Conservation (phyloP, 2,888 invertebrate genomes). For the Panzeria rudis region DNA sequence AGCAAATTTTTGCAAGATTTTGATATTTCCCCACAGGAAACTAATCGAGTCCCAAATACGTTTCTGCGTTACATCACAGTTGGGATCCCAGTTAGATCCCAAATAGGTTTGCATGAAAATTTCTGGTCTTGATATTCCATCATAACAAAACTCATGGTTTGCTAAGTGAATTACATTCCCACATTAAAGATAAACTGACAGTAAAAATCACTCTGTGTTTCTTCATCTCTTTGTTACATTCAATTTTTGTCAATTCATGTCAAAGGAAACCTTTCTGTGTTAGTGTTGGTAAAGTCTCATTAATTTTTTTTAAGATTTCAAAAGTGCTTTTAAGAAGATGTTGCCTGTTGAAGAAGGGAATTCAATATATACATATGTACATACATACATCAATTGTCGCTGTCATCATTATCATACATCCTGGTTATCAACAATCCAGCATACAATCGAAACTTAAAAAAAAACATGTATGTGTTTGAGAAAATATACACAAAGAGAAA, state of each 20-base stretch:
- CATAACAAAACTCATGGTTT: no score
- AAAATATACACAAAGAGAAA: no score
- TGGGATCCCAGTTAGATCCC: no score
- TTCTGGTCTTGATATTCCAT: no score
- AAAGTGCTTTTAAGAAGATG: neutral
- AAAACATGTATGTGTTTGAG: neutral
- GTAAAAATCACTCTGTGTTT: neutral
- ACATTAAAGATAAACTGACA: neutral
- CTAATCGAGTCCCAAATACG: no score
- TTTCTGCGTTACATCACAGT: no score
- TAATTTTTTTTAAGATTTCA: neutral
- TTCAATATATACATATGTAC: constrained; percentile 35
- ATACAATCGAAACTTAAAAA: neutral
- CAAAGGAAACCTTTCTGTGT: constrained; percentile 22
- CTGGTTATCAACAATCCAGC: constrained; percentile 11
- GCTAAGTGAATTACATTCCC: neutral
- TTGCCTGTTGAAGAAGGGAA: constrained; percentile 50
- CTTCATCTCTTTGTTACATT: constrained; percentile 1
- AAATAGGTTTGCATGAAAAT: no score
- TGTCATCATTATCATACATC: constrained; percentile 47
- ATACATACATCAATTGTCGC: constrained; percentile 12
- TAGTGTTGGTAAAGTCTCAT: neutral
- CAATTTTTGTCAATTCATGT: constrained; percentile 36
- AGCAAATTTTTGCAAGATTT: no score
- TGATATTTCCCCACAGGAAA: no score